Percentiles rank a stretch among this genome's conserved stretches.
Conservation (phyloP, 2,113 vertebrate genomes). For the Tachysurus fulvidraco region DNA sequence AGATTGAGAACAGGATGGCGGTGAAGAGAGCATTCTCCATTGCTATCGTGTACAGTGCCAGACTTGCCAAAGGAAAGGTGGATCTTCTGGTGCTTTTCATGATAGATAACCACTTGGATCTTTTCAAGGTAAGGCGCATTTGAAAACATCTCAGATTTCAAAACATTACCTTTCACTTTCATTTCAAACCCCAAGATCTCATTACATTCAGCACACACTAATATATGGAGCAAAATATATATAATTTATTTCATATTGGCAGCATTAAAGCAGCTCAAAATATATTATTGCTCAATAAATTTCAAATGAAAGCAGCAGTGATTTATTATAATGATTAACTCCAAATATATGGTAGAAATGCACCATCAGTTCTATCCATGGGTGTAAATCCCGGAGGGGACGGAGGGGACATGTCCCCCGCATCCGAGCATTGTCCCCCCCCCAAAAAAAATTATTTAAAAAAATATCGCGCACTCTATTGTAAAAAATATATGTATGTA, state of each 20-base stretch:
- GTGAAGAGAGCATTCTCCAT: slow-evolving; percentile 92
- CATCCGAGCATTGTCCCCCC: no score
- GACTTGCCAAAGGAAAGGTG: slow-evolving; percentile 91
- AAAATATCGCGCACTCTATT: no score
- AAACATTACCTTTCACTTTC: background rate
- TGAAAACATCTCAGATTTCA: background rate
- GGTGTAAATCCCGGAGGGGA: no score
- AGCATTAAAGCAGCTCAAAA: background rate
- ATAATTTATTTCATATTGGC: background rate
- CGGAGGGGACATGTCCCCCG: no score
- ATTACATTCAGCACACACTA: background rate
- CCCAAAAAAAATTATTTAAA: no score
- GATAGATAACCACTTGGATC: slow-evolving; percentile 90
- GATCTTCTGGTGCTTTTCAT: slow-evolving; percentile 94
- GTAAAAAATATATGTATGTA: no score
- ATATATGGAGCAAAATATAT: background rate
- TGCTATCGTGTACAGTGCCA: slow-evolving; percentile 86
- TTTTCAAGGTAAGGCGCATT: slow-evolving; percentile 86
- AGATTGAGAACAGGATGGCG: slow-evolving; percentile 95
- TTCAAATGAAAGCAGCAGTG: background rate
- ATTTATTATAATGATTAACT: background rate
- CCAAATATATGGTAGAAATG: background rate
- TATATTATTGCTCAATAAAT: background rate
- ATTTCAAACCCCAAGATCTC: background rate
- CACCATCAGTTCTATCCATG: no score